Conservation (phyloP, 64 coral and sea anemone species). For the Stichodactyla mertensii region DNA sequence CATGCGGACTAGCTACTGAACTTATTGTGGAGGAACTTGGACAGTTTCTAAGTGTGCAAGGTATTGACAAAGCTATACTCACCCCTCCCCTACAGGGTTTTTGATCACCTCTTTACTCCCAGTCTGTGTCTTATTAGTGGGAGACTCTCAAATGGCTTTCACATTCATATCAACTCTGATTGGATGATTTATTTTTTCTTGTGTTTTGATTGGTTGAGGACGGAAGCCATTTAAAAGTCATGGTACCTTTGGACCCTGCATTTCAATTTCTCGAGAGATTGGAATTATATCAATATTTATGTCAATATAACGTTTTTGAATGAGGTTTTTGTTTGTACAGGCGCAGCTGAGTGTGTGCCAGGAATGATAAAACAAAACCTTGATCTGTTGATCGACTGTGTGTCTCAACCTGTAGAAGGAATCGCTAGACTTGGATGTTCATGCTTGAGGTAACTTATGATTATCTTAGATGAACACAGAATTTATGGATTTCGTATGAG, state of each 20-base stretch:
- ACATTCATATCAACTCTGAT: too few species aligned
- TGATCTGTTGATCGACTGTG: constrained; percentile 76
- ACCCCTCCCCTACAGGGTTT: background rate
- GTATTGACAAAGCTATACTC: constrained; percentile 12
- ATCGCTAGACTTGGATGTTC: constrained; percentile 96
- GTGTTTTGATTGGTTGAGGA: too few species aligned
- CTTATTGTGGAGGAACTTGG: constrained; percentile 86
- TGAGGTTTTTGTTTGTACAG: constrained; percentile 19
- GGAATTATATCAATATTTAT: background rate
- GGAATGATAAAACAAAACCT: constrained; percentile 93
- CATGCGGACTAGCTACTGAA: constrained; percentile 94
- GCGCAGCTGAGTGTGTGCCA: constrained; percentile 86
- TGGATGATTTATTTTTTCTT: too few species aligned
- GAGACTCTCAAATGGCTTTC: too few species aligned
- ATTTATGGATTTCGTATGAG: too few species aligned
- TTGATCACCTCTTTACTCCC: background rate
- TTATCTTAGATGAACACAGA: background rate
- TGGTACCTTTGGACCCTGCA: background rate
- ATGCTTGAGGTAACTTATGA: constrained; percentile 65
- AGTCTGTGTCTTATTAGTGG: too few species aligned
- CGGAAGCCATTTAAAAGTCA: background rate
- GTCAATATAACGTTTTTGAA: background rate
- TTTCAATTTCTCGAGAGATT: too few species aligned
- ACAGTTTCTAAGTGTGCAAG: constrained; percentile 90
- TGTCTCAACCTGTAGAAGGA: constrained; percentile 91